Evolutionary conservation across 2,888 invertebrate species (phyloP), one percentile per base, ranked within the genome.

Genomic region (Aspidiotus destructor): DNA sequence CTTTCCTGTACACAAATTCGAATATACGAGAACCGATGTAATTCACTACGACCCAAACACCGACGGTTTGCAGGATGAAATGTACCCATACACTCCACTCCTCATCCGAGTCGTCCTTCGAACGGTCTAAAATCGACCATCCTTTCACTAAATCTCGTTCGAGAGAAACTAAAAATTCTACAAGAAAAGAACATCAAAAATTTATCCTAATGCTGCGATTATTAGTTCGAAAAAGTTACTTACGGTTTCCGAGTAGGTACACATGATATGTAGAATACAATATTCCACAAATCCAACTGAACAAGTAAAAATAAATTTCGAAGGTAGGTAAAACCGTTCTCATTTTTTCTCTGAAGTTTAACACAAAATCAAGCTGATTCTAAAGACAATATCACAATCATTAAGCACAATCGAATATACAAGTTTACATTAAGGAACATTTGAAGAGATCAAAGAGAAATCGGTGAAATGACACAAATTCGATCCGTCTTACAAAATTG

Each of bases 31-130:
- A 81, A 68, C 82, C 74, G 60, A 80, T 40, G 72, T 84, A 78
- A 74, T 86, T 84, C 41, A 82, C 69, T 70, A 82, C 73, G 71
- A 84, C 74, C 80, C 83, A 85, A 65, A 81, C 80, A 75, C 81
- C 79, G 64, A 83, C 76, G 71, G 76, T 70, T 28, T 63, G 77
- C 58, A 77, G 75, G 64, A 85, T 75, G 68, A 82, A 80, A 72
- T 78, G 81, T 73, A 82, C 81, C 81, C 84, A 86, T 69, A 81
- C 80, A 74, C 78, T 81, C 88, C 88, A 89, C 79, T 89, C 89
- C 74, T 81, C 79, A 77, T 89, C 88, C 17, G 86, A 82, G 40
- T 79, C 77, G 78, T 89, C 89, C 78, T 82, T 82, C 71, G 80
- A 80, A 73, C 82, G 79, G 41, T 78, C 76, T 61, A 84, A 72